phyloP scores from a whole-genome alignment of 2,797 vertebrate species.

The Glossophaga mutica region DNA sequence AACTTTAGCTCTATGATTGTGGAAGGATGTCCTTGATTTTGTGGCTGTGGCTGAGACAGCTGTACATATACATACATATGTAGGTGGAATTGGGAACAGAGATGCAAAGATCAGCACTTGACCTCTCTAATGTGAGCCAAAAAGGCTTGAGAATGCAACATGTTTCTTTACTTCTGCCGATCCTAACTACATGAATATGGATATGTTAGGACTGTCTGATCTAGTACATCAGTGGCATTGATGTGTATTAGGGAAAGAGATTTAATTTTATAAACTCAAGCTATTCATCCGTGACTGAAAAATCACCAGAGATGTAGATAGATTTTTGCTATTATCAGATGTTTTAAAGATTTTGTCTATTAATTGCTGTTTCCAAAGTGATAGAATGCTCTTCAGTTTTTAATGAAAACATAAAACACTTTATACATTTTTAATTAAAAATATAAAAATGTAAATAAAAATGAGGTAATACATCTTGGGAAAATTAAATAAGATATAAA shows the following conservation, averaged over 20 bases:
- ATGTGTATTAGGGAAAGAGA: background rate
- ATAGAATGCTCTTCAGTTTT: background rate
- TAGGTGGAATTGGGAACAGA: too few species aligned
- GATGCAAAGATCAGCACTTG: background rate
- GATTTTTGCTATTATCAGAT: background rate
- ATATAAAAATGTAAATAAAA: background rate
- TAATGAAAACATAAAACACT: background rate
- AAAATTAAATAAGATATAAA: background rate
- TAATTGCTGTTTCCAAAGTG: background rate
- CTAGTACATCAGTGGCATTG: background rate
- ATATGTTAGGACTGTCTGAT: background rate
- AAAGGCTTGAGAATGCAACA: background rate
- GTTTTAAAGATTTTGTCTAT: background rate
- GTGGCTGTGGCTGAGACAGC: background rate
- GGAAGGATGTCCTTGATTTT: background rate
- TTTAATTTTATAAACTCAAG: slow-evolving; percentile 33
- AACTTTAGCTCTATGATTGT: background rate
- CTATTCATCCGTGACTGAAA: background rate
- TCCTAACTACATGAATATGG: background rate
- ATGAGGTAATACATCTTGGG: background rate
- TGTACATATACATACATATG: too few species aligned
- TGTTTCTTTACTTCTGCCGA: background rate
- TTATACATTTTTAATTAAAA: background rate
- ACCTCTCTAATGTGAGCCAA: background rate
- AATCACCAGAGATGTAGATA: background rate